Base-by-base conservation (phyloP, 2,113 vertebrate genomes). In the Notarius quadriscutis region DNA sequence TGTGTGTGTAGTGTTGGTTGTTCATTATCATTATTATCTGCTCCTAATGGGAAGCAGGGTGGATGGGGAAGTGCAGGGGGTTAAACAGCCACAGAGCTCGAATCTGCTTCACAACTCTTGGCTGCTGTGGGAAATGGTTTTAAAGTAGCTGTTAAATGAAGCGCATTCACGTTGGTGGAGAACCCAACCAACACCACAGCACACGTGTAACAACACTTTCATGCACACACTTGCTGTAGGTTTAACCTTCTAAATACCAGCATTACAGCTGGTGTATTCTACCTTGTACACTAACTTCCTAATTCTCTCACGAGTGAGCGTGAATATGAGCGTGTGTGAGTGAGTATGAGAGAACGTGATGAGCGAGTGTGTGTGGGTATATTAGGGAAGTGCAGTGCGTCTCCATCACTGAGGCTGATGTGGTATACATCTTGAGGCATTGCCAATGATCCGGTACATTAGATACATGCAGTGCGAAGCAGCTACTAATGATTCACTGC, bases 101-200 rank as follows among this genome's bases (percentile, higher is more conserved):
- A 93, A 94, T 94, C 93, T 94, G 92, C 93, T 93, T 95, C 94
- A 93, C 93, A 92, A 90, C 91, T 89, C 80, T 86, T 86, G 90
- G 63, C 92, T 90, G 91, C 91, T 93, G 81, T 84, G 88, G 91
- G 87, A 94, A 94, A 95, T 92, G 89, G 89, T 92, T 95, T 94
- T 94, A 92, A 93, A 94, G 93, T 90, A 91, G 87, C 89, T 83
- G 93, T 88, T 88, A 94, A 95, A 95, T 94, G 92, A 94, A 94
- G 92, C 94, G 91, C 92, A 93, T 91, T 91, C 91, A 89, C 87
- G 86, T 89, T 91, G 91, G 51, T 48, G 69, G 60, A 60, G 34
- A 65, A 48, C 48, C 89, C 82, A 86, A 89, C 90, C 90, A 91
- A 14, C 72, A 14, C 48, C 20, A 12, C 22, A 5, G 72, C 48